Evolutionary conservation across 1,140 invertebrate genomes (phyloP).

Genomic region (Marisa cornuarietis): DNA sequence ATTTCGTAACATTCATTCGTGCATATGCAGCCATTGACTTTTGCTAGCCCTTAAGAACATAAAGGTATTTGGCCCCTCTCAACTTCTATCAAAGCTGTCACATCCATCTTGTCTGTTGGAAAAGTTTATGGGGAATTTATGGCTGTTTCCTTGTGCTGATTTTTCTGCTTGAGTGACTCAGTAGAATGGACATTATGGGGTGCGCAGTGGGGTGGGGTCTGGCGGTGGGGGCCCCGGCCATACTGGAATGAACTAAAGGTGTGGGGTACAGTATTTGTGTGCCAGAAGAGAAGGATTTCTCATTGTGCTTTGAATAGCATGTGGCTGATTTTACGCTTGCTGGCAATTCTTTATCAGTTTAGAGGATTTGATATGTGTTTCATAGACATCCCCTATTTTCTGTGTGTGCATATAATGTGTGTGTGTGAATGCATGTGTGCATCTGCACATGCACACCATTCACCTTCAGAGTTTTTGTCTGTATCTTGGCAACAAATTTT

Average conservation of each 20-base stretch:
- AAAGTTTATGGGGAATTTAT: background rate
- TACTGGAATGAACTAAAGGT: too few species aligned
- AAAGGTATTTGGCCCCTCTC: background rate
- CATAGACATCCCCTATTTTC: background rate
- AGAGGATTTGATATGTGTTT: too few species aligned
- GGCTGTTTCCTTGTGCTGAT: background rate
- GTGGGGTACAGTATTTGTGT: too few species aligned
- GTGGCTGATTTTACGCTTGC: too few species aligned
- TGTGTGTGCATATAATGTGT: too few species aligned
- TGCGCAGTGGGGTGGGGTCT: too few species aligned
- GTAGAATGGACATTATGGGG: background rate
- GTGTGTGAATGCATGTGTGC: constrained; percentile 3
- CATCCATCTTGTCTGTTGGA: background rate
- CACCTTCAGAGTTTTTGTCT: background rate
- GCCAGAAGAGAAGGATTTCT: too few species aligned
- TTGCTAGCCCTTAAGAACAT: background rate
- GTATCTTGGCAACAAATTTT: background rate
- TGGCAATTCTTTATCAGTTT: too few species aligned
- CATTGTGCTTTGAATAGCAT: too few species aligned
- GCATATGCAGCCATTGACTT: too few species aligned
- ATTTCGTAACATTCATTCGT: too few species aligned
- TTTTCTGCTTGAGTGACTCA: background rate
- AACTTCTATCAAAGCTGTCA: background rate
- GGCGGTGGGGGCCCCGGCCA: too few species aligned
- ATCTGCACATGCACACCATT: background rate